These are phyloP conservation scores for Sinonovacula constricta DNA, from an alignment of 1,140 invertebrate species.

Conservation along the genomic window DNA sequence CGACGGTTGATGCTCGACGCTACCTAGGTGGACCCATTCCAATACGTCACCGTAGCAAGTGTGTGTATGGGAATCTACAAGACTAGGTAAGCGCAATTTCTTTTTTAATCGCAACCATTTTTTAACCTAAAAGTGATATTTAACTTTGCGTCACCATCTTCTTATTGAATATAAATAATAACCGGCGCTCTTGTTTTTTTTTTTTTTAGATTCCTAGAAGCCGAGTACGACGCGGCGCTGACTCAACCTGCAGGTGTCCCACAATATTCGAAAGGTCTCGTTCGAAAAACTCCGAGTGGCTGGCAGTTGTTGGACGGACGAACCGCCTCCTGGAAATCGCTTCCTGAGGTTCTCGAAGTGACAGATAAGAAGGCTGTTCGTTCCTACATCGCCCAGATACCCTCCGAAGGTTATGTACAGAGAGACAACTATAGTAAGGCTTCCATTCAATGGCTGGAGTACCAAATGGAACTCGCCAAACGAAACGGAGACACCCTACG, in stretches of 20 bases:
- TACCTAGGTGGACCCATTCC: slow-evolving; percentile 6
- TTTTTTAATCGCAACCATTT: not conserved
- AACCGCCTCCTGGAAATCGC: not conserved
- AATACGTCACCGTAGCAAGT: not conserved
- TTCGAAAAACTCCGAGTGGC: not conserved
- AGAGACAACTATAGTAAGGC: not conserved
- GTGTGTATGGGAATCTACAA: not conserved
- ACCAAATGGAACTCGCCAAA: not conserved
- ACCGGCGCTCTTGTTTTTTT: not conserved
- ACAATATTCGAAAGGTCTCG: not conserved
- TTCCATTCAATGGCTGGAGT: not conserved
- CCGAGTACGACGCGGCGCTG: not conserved
- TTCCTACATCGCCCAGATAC: not conserved
- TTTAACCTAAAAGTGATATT: not conserved
- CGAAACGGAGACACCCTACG: not conserved
- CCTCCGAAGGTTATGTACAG: not conserved
- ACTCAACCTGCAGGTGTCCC: not conserved
- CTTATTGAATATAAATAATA: not conserved
- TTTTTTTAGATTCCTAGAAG: not conserved
- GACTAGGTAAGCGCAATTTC: not conserved
- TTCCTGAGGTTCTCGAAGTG: not conserved
- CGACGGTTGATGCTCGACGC: slow-evolving; percentile 29
- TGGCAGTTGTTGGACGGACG: not conserved
- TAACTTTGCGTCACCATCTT: not conserved
- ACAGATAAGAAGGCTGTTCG: not conserved